Base-by-base conservation (phyloP, 2,888 invertebrate genomes). In the Gari tellinella region DNA sequence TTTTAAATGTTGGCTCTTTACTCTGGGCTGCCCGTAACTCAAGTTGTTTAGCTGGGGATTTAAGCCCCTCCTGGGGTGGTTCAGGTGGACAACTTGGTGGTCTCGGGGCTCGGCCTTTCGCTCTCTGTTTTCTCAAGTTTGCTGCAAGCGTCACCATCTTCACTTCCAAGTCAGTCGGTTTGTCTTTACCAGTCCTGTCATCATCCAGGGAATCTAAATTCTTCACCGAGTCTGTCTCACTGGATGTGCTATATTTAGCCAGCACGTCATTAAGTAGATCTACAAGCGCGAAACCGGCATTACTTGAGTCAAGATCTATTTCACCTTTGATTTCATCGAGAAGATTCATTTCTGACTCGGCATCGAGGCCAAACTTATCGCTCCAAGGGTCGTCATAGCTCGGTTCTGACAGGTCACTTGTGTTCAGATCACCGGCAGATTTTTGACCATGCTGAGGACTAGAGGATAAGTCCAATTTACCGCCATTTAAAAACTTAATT, bases 121-220 rank as follows among this genome's bases (percentile, higher is more conserved):
- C 82, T 45, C 82, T 66, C 51, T 86, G 86, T 46, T 81, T 83
- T 60, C 87, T 82, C 21, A 88, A 75, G 45, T 72, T 83, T 1
- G 87, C 87, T 14, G 89, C 89, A 14, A 89, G 77, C 2, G 86
- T 84, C 8, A 85, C 87, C 78, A 87, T 83, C 45, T 82, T 84
- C 1, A 85, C 84, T 69, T 88, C 88, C 26, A 89, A 81, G 31
- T 85, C 86, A 19, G 84, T 68, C 26, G 79, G 69, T 14, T 65
- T 73, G 10, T 72, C 74, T 64, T 80, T 81, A 0, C 46, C 45
- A 26, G 69, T 67, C 31, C 60, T 68, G 17, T 70, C 73, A 21
- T 63, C 63, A 2, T 31, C 48, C 31, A 49, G 53, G 12, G 40
- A 43, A 41, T 79, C 74, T 17, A 79, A 58, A 31, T 74, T 79